These are phyloP conservation scores for Polydesmus complanatus DNA, from an alignment of 2,888 invertebrate genomes.

Conservation along the genomic window DNA sequence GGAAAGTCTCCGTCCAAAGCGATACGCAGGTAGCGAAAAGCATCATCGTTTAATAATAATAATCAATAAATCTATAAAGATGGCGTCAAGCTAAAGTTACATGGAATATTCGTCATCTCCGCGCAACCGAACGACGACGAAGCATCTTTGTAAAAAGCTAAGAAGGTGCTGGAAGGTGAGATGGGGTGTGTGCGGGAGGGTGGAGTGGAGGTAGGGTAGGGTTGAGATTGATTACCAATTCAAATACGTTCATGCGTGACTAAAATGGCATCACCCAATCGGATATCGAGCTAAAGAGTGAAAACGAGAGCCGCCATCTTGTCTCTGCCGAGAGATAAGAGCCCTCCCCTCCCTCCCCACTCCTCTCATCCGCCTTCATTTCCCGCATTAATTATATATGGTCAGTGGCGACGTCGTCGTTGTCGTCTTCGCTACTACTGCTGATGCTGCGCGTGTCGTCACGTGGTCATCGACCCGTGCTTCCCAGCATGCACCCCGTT, in stretches of 20 bases:
- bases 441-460: background rate
- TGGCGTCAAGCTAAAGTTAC: background rate
- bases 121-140: background rate
- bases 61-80: background rate
- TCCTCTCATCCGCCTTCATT: no score
- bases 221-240: background rate
- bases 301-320: no score
- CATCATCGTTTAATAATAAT: background rate
- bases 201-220: background rate
- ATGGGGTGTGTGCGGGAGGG: background rate
- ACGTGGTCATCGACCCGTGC: background rate
- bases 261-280: background rate
- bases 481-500: background rate
- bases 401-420: background rate
- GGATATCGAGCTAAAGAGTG: background rate
- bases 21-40: no score
- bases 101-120: background rate
- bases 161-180: background rate
- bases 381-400: background rate
- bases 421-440: no score
- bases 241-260: background rate
- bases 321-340: no score
- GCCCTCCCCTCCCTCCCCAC: no score
- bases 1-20: no score
- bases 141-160: background rate